Evolutionary conservation across 2,797 vertebrate genomes (phyloP).

Genomic region (Podarcis siculus): DNA sequence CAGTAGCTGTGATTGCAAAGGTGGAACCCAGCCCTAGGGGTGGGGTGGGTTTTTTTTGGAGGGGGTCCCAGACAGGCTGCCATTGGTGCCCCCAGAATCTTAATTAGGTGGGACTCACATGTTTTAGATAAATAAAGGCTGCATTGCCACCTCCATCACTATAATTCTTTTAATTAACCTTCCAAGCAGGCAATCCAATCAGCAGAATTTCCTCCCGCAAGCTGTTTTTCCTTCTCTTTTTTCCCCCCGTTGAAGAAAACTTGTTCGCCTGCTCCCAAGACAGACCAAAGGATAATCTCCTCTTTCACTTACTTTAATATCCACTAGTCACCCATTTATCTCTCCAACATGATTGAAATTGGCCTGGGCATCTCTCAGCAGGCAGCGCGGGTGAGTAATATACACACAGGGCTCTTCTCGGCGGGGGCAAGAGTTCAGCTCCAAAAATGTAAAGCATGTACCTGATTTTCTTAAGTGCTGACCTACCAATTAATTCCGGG

Average conservation of each 20-base stretch:
- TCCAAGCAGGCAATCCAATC: not conserved
- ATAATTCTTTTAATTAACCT: not conserved
- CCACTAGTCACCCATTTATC: slow-evolving; percentile 19
- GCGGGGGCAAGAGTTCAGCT: slow-evolving; percentile 3
- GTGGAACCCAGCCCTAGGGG: too few relatives aligned
- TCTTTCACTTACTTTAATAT: slow-evolving; percentile 24
- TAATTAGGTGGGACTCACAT: not conserved
- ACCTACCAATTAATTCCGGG: not conserved
- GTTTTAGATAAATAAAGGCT: not conserved
- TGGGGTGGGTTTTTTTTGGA: too few relatives aligned
- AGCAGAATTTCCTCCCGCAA: not conserved
- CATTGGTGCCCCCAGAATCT: too few relatives aligned
- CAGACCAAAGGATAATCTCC: slow-evolving; percentile 8
- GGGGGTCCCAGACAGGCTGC: too few relatives aligned
- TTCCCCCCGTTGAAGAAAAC: slow-evolving; percentile 7
- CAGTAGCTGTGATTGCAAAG: too few relatives aligned
- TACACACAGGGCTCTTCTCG: not conserved
- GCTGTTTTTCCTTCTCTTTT: accelerated
- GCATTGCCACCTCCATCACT: not conserved
- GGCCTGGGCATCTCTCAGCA: not conserved
- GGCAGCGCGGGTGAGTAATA: not conserved
- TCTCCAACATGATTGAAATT: slow-evolving; percentile 20
- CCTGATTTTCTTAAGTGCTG: slow-evolving; percentile 4
- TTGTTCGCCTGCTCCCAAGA: not conserved
- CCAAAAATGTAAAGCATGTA: slow-evolving; percentile 10